Conservation (phyloP, 2,113 vertebrate species). For the Ammodytes dubius region DNA sequence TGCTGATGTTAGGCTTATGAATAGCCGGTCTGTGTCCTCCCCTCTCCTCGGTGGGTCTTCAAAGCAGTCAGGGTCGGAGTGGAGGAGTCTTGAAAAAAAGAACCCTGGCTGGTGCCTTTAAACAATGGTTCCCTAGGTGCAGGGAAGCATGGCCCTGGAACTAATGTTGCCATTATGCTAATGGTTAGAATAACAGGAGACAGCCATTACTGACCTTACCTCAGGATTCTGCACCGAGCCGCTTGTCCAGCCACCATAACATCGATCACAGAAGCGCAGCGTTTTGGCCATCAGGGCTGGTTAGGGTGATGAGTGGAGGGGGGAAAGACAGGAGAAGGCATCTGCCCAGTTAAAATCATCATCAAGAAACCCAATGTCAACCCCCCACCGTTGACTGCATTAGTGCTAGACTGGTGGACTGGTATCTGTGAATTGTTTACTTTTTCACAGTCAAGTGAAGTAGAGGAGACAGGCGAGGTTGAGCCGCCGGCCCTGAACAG, state of each 20-base stretch:
- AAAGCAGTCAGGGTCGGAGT: slow-evolving; percentile 50
- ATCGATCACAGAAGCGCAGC: slow-evolving; percentile 23
- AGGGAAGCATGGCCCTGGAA: slow-evolving; percentile 80
- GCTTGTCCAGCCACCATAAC: slow-evolving; percentile 41
- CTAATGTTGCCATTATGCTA: slow-evolving; percentile 85
- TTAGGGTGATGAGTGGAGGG: slow-evolving; percentile 69
- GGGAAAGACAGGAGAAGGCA: slow-evolving; percentile 51
- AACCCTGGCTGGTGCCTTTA: slow-evolving; percentile 63
- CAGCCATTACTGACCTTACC: slow-evolving; percentile 73
- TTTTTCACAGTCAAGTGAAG: slow-evolving; percentile 49
- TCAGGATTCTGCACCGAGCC: slow-evolving; percentile 53
- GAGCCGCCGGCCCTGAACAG: slow-evolving; percentile 30
- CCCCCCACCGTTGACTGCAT: slow-evolving; percentile 13
- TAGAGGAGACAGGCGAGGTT: slow-evolving; percentile 53
- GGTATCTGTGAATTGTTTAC: slow-evolving; percentile 57
- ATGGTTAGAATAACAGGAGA: slow-evolving; percentile 85
- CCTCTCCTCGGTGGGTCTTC: slow-evolving; percentile 58
- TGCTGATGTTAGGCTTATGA: slow-evolving; percentile 59
- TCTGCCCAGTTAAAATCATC: slow-evolving; percentile 64
- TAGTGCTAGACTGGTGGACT: slow-evolving; percentile 31
- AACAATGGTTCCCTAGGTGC: slow-evolving; percentile 78
- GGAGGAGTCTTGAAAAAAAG: slow-evolving; percentile 55
- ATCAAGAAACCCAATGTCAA: not conserved
- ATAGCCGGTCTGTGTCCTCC: slow-evolving; percentile 64
- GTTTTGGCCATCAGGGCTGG: slow-evolving; percentile 71